Evolutionary conservation across 2,888 invertebrate species (phyloP).

Genomic region (Cerceris ruficornis): DNA sequence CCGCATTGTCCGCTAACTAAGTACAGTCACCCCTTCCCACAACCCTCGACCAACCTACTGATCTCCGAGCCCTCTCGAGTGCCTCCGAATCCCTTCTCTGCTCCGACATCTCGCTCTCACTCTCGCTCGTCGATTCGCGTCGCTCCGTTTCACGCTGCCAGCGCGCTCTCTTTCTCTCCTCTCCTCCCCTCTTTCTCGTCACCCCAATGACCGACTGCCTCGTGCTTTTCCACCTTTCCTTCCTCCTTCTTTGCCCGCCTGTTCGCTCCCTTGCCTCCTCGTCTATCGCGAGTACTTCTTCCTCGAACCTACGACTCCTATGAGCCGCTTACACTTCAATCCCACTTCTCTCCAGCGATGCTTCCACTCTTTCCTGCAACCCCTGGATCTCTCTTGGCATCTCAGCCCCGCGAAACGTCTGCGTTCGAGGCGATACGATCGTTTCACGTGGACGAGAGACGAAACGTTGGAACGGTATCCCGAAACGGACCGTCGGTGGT

Average conservation of each 20-base stretch:
- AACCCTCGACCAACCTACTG: slow-evolving; percentile 62
- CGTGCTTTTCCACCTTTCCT: neutral
- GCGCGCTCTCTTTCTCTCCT: slow-evolving; percentile 30
- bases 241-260: neutral
- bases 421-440: no score
- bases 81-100: slow-evolving; percentile 57
- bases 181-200: slow-evolving; percentile 29
- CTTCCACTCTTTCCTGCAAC: slow-evolving; percentile 46
- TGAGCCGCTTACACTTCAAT: slow-evolving; percentile 14
- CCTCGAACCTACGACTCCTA: slow-evolving; percentile 7
- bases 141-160: slow-evolving; percentile 33
- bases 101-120: slow-evolving; percentile 42
- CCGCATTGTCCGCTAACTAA: slow-evolving; percentile 82
- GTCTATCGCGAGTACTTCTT: slow-evolving; percentile 13
- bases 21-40: slow-evolving; percentile 75
- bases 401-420: neutral
- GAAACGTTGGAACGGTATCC: slow-evolving; percentile 9
- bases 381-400: neutral
- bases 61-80: slow-evolving; percentile 56
- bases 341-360: slow-evolving; percentile 4
- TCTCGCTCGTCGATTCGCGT: slow-evolving; percentile 9
- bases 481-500: neutral
- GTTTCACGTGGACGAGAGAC: no score
- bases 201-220: neutral
- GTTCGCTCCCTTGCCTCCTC: slow-evolving; percentile 11